phyloP scores from a whole-genome alignment of 2,113 vertebrate genomes.

The Talpa occidentalis region DNA sequence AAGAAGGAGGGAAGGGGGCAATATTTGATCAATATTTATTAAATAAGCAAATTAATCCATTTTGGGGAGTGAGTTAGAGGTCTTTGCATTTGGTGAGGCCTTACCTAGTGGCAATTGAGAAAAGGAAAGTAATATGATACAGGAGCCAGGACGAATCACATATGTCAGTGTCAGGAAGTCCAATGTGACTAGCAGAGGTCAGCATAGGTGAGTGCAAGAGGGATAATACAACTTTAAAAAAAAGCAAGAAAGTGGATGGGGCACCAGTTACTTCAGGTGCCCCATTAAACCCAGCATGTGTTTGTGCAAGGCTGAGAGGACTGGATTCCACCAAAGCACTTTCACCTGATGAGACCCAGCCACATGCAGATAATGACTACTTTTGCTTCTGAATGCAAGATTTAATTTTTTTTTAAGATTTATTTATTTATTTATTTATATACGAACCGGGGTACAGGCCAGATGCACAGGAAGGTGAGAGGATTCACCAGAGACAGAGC shows the following conservation, averaged over 20 bases:
- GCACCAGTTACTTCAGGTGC: too few species aligned
- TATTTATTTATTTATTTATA: too few species aligned
- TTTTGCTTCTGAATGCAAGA: background rate
- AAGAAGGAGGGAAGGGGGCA: background rate
- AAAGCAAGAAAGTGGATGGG: background rate
- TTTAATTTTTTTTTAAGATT: conserved; percentile 5
- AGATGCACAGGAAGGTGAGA: too few species aligned
- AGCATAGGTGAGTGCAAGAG: background rate
- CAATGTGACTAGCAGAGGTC: background rate
- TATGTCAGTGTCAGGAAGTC: background rate
- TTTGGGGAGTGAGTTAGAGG: background rate
- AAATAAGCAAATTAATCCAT: background rate
- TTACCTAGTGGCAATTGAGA: background rate
- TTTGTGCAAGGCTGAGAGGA: background rate
- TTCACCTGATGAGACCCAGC: background rate
- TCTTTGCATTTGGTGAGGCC: background rate
- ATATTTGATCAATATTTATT: background rate
- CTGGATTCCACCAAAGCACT: too few species aligned
- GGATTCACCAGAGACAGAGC: too few species aligned
- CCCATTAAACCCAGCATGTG: background rate
- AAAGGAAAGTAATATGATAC: background rate
- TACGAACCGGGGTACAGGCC: too few species aligned
- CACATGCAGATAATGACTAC: background rate
- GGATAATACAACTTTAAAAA: background rate
- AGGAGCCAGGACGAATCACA: background rate